Percentiles rank a stretch among this genome's conserved stretches.
Conservation (phyloP, 1,140 invertebrate genomes). For the Plectrocnemia conspersa region DNA sequence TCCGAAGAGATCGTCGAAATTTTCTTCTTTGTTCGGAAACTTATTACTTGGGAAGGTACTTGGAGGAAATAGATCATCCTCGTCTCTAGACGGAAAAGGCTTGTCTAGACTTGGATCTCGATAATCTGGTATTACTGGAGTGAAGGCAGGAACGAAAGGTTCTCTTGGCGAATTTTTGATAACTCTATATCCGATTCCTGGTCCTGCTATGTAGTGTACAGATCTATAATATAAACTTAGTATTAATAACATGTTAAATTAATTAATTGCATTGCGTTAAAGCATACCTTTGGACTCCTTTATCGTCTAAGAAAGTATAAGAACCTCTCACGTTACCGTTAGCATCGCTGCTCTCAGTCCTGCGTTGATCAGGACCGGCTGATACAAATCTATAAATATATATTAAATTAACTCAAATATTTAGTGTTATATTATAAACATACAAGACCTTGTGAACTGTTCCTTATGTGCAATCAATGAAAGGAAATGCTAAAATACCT, state of each 20-base stretch:
- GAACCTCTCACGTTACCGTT: constrained; percentile 64
- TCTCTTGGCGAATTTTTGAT: constrained; percentile 57
- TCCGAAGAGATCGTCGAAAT: constrained; percentile 40
- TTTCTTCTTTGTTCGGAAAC: constrained; percentile 14
- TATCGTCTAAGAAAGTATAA: constrained; percentile 70
- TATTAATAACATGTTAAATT: not conserved
- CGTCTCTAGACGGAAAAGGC: constrained; percentile 41
- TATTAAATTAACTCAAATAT: not conserved
- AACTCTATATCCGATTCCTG: constrained; percentile 68
- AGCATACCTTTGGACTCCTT: constrained; percentile 58
- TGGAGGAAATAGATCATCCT: constrained; percentile 4
- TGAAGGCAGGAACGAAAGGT: constrained; percentile 49
- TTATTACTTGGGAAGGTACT: constrained; percentile 13
- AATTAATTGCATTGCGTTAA: not conserved
- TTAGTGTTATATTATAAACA: constrained; percentile 1
- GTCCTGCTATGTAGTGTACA: constrained; percentile 69
- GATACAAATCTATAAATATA: constrained; percentile 56
- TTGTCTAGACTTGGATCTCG: constrained; percentile 49
- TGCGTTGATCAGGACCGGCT: constrained; percentile 64
- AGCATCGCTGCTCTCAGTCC: constrained; percentile 64
- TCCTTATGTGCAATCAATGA: not conserved
- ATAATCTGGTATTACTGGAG: constrained; percentile 46
- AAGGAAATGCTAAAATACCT: constrained; percentile 41
- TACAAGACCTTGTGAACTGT: too few species aligned
- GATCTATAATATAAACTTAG: constrained; percentile 44